These are phyloP conservation scores for Gymnobelideus leadbeateri DNA, from an alignment of 2,113 vertebrate genomes.

Conservation along the genomic window DNA sequence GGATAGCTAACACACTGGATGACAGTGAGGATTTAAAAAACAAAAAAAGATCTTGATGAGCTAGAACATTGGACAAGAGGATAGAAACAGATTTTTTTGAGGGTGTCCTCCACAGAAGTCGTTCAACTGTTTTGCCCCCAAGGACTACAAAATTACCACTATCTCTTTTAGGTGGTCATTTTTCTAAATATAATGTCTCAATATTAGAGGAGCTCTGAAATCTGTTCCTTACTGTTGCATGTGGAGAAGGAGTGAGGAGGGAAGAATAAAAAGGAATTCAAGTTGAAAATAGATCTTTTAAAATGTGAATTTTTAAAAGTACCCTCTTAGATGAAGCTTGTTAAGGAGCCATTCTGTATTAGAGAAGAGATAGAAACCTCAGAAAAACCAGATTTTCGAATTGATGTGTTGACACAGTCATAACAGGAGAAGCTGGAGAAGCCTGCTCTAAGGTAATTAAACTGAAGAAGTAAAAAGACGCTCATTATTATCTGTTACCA, in stretches of 20 bases:
- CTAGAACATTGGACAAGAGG: background rate
- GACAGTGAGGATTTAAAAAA: background rate
- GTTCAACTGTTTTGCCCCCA: background rate
- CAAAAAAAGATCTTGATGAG: background rate
- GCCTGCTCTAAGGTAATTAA: slow-evolving; percentile 56
- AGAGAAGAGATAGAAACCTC: background rate
- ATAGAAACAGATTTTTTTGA: background rate
- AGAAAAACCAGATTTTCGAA: slow-evolving; percentile 18
- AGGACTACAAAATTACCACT: background rate
- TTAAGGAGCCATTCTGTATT: background rate
- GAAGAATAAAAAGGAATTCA: slow-evolving; percentile 19
- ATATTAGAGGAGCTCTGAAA: background rate
- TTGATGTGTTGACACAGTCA: slow-evolving; percentile 33
- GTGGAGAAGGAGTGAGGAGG: slow-evolving; percentile 8
- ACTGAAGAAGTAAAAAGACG: slow-evolving; percentile 28
- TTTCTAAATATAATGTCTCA: background rate
- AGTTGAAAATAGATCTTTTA: slow-evolving; percentile 36
- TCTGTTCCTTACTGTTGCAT: slow-evolving; percentile 7
- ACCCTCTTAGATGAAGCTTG: background rate
- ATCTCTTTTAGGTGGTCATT: background rate
- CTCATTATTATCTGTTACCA: slow-evolving; percentile 61
- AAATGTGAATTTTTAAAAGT: slow-evolving; percentile 36
- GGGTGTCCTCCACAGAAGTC: background rate
- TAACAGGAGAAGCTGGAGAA: slow-evolving; percentile 29
- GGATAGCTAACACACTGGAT: background rate